Conservation (phyloP, 2,797 vertebrate species). For the Lacerta bilineata region DNA sequence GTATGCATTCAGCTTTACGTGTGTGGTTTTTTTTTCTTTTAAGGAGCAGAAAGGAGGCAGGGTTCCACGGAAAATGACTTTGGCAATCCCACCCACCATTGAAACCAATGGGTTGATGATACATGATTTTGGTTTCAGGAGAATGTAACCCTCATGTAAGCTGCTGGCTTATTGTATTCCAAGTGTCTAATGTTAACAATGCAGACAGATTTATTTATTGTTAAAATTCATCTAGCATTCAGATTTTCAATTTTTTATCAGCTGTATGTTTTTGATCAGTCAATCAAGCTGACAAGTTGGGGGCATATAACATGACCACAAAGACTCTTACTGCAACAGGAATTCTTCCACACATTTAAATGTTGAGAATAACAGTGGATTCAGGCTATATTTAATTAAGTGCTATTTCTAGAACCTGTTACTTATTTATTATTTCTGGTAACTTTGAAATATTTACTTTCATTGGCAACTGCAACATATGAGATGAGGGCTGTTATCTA, state of each 20-base stretch:
- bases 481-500: conserved; percentile 29
- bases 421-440: neutral
- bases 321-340: neutral
- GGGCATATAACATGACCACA: neutral
- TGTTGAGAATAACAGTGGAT: conserved; percentile 13
- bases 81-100: too few species aligned
- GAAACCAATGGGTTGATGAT: too few species aligned
- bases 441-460: conserved; percentile 7
- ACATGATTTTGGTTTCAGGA: too few species aligned
- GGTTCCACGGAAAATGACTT: too few species aligned
- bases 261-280: neutral
- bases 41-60: too few species aligned
- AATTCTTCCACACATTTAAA: neutral
- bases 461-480: conserved; percentile 41
- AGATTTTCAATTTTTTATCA: neutral
- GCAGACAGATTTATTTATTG: neutral
- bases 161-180: too few species aligned
- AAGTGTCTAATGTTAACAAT: neutral
- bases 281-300: neutral
- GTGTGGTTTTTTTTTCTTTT: too few species aligned
- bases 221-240: conserved; percentile 18
- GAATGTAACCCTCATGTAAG: too few species aligned
- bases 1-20: too few species aligned
- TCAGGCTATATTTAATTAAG: conserved; percentile 40
- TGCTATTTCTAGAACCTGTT: neutral